A percentile compares a stretch with the other conserved stretches of the same genome.
Evolutionary conservation across 2,888 invertebrate species (phyloP).

Genomic region (Acleris holmiana): DNA sequence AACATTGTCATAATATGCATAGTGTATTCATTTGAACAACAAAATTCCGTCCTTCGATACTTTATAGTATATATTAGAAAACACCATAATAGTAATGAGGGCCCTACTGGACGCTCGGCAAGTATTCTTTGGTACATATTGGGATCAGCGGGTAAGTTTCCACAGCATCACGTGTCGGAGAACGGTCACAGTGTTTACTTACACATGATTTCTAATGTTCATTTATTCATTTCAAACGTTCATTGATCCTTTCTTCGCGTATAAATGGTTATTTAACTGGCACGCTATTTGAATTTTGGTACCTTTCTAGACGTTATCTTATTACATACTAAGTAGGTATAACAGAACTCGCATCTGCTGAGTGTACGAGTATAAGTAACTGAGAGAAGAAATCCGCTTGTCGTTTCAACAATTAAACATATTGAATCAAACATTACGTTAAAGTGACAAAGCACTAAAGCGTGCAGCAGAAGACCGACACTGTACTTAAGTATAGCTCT

Average conservation of each 20-base stretch:
- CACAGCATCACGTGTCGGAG: constrained; percentile 27
- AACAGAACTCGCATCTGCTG: no score
- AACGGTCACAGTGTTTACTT: constrained; percentile 15
- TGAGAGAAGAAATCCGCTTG: no score
- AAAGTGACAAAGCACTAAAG: not conserved
- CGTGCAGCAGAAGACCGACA: not conserved
- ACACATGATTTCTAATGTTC: constrained; percentile 18
- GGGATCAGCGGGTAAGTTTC: constrained; percentile 32
- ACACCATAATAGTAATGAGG: no score
- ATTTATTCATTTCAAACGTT: constrained; percentile 32
- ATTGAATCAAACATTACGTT: not conserved
- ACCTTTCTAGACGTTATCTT: constrained; percentile 14
- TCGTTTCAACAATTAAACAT: no score
- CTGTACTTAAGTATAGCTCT: not conserved
- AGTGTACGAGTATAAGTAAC: no score
- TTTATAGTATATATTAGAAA: no score
- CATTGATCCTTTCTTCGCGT: constrained; percentile 28
- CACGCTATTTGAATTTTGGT: not conserved
- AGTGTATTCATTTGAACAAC: no score
- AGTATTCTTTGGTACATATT: constrained; percentile 31
- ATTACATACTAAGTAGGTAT: no score
- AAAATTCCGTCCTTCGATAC: no score
- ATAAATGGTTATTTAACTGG: constrained; percentile 33
- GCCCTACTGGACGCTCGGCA: no score
- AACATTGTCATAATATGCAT: no score